phyloP scores from a whole-genome alignment of 2,113 vertebrate species.

The Desmodus rotundus region DNA sequence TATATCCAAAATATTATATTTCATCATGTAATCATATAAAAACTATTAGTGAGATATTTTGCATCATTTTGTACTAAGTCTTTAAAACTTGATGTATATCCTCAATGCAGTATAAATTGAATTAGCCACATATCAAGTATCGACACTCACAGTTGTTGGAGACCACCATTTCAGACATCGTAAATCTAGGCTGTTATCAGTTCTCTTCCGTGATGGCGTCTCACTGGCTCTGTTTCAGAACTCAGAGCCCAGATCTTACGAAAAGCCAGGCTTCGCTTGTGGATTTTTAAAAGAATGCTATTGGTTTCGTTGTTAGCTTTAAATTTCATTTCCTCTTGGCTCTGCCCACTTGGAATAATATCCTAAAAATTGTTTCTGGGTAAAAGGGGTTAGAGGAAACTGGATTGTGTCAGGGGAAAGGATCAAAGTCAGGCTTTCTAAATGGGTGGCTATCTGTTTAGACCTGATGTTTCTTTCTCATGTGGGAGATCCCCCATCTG shows the following conservation, averaged over 20 bases:
- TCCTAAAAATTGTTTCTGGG: slow-evolving; percentile 25
- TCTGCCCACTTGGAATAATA: slow-evolving; percentile 25
- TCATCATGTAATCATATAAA: neutral
- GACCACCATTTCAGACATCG: neutral
- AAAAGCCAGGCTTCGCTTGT: neutral
- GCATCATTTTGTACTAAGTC: neutral
- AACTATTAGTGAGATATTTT: neutral
- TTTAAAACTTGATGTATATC: neutral
- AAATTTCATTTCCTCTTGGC: slow-evolving; percentile 48
- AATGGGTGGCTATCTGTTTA: slow-evolving; percentile 29
- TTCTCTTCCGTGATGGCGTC: neutral
- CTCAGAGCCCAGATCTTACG: neutral
- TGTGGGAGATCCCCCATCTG: neutral
- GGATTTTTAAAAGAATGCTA: slow-evolving; percentile 18
- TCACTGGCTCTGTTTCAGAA: neutral
- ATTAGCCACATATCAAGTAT: neutral
- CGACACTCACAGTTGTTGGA: too few relatives aligned
- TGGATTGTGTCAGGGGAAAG: neutral
- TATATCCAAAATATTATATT: neutral
- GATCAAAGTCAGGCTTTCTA: slow-evolving; percentile 39
- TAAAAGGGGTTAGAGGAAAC: slow-evolving; percentile 13
- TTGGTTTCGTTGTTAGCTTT: slow-evolving; percentile 42
- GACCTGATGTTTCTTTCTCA: neutral
- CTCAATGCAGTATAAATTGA: neutral
- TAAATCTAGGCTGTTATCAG: neutral